Evolutionary conservation across 2,888 invertebrate species (phyloP).

Genomic region (Sinopyrophorus schimmeli): DNA sequence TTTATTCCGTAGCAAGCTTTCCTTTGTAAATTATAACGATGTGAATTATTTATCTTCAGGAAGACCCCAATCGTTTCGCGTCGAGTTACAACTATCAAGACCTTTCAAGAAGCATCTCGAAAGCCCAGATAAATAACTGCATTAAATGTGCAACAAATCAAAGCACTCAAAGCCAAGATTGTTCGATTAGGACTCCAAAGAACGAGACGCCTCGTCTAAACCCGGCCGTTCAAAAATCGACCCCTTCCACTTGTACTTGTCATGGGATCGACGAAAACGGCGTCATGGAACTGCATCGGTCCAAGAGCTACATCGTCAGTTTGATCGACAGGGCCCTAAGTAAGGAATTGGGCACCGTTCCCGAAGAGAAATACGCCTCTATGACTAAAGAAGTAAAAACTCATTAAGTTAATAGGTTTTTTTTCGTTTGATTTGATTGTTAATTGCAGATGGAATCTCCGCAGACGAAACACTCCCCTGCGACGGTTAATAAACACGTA

Average conservation of each 20-base stretch:
- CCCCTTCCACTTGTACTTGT: neutral
- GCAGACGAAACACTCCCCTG: too few species aligned
- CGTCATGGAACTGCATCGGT: slow-evolving; percentile 53
- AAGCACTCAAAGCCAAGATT: neutral
- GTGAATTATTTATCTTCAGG: slow-evolving; percentile 8
- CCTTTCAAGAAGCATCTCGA: slow-evolving; percentile 35
- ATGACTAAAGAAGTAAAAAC: slow-evolving; percentile 31
- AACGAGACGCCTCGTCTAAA: neutral
- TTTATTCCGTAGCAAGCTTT: too few species aligned
- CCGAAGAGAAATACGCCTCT: slow-evolving; percentile 33
- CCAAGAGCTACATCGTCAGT: slow-evolving; percentile 56
- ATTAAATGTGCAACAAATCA: too few species aligned
- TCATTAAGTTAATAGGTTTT: too few species aligned
- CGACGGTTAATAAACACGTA: slow-evolving; percentile 44
- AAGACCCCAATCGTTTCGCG: neutral
- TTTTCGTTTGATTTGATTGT: too few species aligned
- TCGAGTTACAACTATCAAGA: slow-evolving; percentile 40
- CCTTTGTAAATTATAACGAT: too few species aligned
- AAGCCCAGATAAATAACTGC: slow-evolving; percentile 3
- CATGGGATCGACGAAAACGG: slow-evolving; percentile 42
- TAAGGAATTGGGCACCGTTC: slow-evolving; percentile 52
- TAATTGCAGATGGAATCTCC: too few species aligned
- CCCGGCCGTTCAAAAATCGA: neutral
- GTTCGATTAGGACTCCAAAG: neutral
- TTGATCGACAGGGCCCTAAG: slow-evolving; percentile 56